These are phyloP conservation scores for Heliconius himera DNA, from an alignment of 1,140 invertebrate genomes.

Conservation along the genomic window DNA sequence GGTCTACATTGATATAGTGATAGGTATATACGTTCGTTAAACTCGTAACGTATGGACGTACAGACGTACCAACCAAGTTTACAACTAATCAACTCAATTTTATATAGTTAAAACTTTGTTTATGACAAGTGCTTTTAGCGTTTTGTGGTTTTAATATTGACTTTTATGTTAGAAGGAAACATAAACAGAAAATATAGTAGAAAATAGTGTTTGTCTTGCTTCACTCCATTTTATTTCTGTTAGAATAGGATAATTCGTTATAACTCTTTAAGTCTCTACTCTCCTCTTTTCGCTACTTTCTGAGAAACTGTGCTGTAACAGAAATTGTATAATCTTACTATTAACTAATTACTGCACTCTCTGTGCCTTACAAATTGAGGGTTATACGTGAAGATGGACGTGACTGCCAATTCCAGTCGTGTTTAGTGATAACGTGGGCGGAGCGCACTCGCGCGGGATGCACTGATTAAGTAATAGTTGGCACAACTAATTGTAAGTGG, in stretches of 20 bases:
- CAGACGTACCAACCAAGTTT: background rate
- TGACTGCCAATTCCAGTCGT: background rate
- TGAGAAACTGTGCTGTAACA: no score
- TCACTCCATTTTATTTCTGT: no score
- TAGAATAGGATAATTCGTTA: no score
- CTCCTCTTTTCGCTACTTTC: no score
- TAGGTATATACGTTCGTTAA: conserved; percentile 62
- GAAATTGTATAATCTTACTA: background rate
- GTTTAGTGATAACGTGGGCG: background rate
- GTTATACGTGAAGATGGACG: background rate
- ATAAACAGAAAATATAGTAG: no score
- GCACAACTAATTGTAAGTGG: conserved; percentile 36
- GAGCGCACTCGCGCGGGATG: conserved; percentile 22
- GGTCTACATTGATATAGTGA: conserved; percentile 62
- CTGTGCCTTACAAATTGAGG: background rate
- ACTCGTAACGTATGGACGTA: conserved; percentile 11
- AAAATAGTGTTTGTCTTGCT: no score
- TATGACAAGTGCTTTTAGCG: background rate
- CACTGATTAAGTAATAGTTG: conserved; percentile 48
- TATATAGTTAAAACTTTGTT: background rate
- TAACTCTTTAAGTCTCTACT: no score
- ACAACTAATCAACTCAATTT: conserved; percentile 9
- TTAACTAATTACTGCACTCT: background rate
- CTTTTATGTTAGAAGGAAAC: background rate
- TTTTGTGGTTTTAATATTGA: background rate